Evolutionary conservation across 1,140 invertebrate species (phyloP).

Genomic region (Oedothorax gibbosus): DNA sequence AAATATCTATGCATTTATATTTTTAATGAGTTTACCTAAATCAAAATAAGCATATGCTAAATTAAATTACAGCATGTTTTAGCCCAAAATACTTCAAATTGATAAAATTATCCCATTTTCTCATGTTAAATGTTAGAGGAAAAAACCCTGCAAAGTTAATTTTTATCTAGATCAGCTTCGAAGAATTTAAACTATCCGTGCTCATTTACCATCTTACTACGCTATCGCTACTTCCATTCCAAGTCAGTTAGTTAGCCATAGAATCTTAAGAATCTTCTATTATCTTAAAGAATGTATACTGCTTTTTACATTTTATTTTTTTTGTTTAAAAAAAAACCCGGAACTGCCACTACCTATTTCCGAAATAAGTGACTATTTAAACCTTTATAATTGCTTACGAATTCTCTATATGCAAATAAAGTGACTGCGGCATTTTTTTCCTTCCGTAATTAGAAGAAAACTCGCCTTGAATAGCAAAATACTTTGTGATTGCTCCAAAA

Average conservation of each 20-base stretch:
- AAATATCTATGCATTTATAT: too few relatives aligned
- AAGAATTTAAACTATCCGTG: too few relatives aligned
- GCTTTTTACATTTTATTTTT: constrained; percentile 29
- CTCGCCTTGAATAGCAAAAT: constrained; percentile 52
- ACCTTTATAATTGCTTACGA: constrained; percentile 56
- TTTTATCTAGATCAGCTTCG: too few relatives aligned
- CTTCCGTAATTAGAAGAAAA: constrained; percentile 48
- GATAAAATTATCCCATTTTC: too few relatives aligned
- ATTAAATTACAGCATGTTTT: too few relatives aligned
- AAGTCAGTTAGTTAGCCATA: not conserved
- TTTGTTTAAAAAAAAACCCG: not conserved
- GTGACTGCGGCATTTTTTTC: constrained; percentile 46
- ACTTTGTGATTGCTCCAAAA: constrained; percentile 42
- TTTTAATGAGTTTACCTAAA: too few relatives aligned
- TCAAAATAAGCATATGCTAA: too few relatives aligned
- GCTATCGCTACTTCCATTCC: too few relatives aligned
- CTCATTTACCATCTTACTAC: too few relatives aligned
- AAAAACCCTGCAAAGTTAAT: too few relatives aligned
- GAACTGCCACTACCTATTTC: constrained; percentile 24
- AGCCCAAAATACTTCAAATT: too few relatives aligned
- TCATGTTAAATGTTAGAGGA: too few relatives aligned
- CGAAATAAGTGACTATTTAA: constrained; percentile 55
- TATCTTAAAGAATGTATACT: constrained; percentile 38
- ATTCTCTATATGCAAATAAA: constrained; percentile 57
- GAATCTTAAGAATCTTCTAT: constrained; percentile 20